Base-by-base conservation (phyloP, 1,140 invertebrate genomes). In the Neodiprion virginianus region DNA sequence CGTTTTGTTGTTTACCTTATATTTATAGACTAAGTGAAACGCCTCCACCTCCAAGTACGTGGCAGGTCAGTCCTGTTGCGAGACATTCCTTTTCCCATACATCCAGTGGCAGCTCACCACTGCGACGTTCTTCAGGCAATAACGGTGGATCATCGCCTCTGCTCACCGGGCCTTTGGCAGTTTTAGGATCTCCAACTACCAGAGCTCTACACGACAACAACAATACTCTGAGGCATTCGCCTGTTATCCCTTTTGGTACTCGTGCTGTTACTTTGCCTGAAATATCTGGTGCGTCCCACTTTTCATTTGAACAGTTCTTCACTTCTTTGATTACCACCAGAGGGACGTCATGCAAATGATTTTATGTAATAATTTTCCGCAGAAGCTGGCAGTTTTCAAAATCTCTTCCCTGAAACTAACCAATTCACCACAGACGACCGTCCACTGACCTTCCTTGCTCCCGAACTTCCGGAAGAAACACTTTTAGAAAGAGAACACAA, bases 381-480 rank as follows among this genome's bases (percentile, higher is more conserved):
- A 85, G 92, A 92, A 80, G 90, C 91, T n/a, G 89, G 90, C 23
- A 92, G 91, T 73, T 89, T 92, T 72, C 91, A 91, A 79, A 90
- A 83, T 78, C 82, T 91, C 69, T 89, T 92, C 73, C 86, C 89
- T 49, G 91, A 92, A 65, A 88, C 90, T 21, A 88, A 85, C 71
- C 72, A 82, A 21, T 83, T 79, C 21, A 82, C 80, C n/a, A 83
- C 82, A 4, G 88, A 90, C 72, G 87, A 90, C 76, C 90, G 92
- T 74, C 93, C 93, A 74, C 91, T 95, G 76, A 93, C 93, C 76
- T 98, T 98, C 88, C 92, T 96, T 40, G 92, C 95, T 47, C 97
- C 97, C 8, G 97, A 98, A 85, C 88, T 99, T 72, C 95, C 96
- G 53, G 96, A 98, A 87, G 98, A 99, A 89, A 99, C 97, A 23